Base-by-base conservation (phyloP, 30 jellyfish, hydroid and myxozoan species). In the Sanderia malayensis region DNA sequence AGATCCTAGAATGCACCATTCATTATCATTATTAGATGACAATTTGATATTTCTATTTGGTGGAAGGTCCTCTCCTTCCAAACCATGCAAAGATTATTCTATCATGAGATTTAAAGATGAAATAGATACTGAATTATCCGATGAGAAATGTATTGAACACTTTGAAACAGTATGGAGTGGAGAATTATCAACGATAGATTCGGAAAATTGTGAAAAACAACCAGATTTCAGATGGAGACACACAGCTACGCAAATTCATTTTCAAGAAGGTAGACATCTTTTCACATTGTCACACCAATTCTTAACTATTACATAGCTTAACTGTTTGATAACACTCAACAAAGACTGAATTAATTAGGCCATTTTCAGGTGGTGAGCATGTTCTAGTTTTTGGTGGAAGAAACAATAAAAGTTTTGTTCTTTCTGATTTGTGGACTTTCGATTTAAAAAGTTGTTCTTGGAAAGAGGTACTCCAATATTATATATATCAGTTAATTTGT, bases 11-110 rank as follows among this genome's bases (percentile, higher is more conserved):
- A 26, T 82, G 86, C 82, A 58, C 49, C 94, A 82, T 57, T 25
- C 97, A 2, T 44, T 65, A 20, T 61, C 88, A 3, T 22, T 13
- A 46, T 66, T 83, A 10, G 2, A 22, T 1, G 76, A 83, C 44
- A 65, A 73, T 29, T 52, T 58, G 29, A n/a, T 76, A 8, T 91
- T 83, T 71, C 26, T 84, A 44, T 84, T 76, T 68, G 98, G 98
- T 47, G 98, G 98, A 4, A 66, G 98, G 57, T 67, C 44, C 11
- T 79, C 98, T 9, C 98, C 98, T 8, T 29, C 29, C 28, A 75
- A 67, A 52, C 83, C 96, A 0, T 64, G 96, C 79, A 9, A 25
- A 9, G 81, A 59, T 19, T 68, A 67, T 52, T 84, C 86, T 18
- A 25, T 89, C 11, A 67, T 70, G 22, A 52, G 37, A 20, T 11